These are phyloP conservation scores for Phocoena phocoena DNA, from an alignment of 2,113 vertebrate species.

Conservation along the genomic window DNA sequence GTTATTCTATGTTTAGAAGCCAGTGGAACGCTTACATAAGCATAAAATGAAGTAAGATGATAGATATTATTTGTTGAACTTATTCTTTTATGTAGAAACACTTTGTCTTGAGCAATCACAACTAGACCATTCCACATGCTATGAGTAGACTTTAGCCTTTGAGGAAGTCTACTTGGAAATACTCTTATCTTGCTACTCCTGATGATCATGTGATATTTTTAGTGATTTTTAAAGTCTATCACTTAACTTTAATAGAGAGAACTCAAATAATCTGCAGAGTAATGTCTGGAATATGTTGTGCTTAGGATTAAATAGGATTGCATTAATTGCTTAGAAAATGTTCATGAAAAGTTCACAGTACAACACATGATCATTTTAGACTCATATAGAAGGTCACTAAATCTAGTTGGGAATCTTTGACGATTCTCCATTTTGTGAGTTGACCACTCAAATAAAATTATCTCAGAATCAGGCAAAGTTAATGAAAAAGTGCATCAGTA, in stretches of 20 bases:
- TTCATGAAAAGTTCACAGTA: background rate
- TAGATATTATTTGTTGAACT: background rate
- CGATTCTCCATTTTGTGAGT: background rate
- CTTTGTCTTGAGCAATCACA: background rate
- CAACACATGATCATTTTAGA: background rate
- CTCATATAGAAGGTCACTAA: background rate
- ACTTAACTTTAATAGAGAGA: constrained; percentile 25
- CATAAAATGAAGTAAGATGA: background rate
- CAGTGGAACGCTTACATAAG: background rate
- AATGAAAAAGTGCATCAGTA: background rate
- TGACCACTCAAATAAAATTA: background rate
- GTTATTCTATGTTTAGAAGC: background rate
- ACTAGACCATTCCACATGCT: background rate
- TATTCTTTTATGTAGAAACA: background rate
- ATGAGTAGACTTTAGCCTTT: background rate
- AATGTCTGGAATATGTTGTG: background rate
- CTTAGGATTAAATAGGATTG: background rate
- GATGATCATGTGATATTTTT: background rate
- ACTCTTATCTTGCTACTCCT: background rate
- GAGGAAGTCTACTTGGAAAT: background rate
- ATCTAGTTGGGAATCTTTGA: background rate
- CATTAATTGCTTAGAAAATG: background rate
- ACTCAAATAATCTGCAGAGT: background rate
- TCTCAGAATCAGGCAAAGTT: constrained; percentile 13
- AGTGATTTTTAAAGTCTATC: background rate